Evolutionary conservation across 1,140 invertebrate species (phyloP), one percentile per base, ranked within the genome.

Genomic region (Nomia melanderi): DNA sequence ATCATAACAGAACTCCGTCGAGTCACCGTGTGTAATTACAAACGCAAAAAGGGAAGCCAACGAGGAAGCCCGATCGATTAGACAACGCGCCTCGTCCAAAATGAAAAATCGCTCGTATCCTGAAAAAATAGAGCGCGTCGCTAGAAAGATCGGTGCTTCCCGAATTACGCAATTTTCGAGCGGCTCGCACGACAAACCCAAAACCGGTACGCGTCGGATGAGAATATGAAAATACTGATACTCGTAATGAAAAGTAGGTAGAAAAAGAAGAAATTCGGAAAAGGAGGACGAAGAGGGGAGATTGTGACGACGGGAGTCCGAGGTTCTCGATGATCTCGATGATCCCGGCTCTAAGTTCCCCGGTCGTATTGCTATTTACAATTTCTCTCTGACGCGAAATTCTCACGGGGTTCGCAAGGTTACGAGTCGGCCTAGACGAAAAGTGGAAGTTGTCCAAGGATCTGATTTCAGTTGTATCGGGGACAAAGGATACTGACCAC

Each of bases 221-320:
- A 12, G 44, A 44, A 14, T 63, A 73, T 31, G 54, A 62, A 53
- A 73, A 73, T 63, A 63, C 70, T 36, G 41, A n/a, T 31, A 25
- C 20, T 29, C 25, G 41, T 27, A 60, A 67, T 14, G 20, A 7
- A 75, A 36, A 64, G 11, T 44, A 29, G 25, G 11, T 31, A 70
- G 14, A 25, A 23, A 59, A 39, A 31, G 50, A 54, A 7, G 41
- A 50, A 50, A n/a, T n/a, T n/a, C n/a, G n/a, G 20, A 7, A 20
- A 14, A 5, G 17, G 39, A 33, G 6, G 23, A 12, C 33, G 23
- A 9, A 41, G n/a, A 17, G 14, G 14, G 8, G 1, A 9, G 41
- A 25, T 9, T 41, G 7, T 11, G 29, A 29, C 14, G 57, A 29
- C 17, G 20, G 31, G 36, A 27, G 9, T 44, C 8, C 36, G 36